These are phyloP conservation scores for Scelioninae gen. 2 DNA, from an alignment of 2,888 invertebrate species.

Conservation along the genomic window DNA sequence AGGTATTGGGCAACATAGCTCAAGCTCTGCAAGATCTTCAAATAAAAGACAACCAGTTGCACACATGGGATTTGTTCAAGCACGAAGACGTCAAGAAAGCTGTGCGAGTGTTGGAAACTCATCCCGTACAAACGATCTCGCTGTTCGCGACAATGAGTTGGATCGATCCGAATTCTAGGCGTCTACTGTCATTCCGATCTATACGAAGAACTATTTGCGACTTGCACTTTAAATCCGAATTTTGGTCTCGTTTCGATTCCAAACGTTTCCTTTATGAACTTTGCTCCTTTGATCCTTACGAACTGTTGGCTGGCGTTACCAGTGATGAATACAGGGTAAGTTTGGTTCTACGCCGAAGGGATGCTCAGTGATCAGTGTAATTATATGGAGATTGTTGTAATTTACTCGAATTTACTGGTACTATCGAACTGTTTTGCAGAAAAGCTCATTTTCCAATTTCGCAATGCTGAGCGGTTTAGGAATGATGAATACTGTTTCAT, in stretches of 20 bases:
- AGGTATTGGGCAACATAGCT: slow-evolving; percentile 63
- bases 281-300: slow-evolving; percentile 69
- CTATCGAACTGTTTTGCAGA: neutral
- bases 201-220: slow-evolving; percentile 64
- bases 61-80: slow-evolving; percentile 67
- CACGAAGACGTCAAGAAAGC: slow-evolving; percentile 67
- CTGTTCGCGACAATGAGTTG: slow-evolving; percentile 62
- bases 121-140: slow-evolving; percentile 68
- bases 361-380: slow-evolving; percentile 30
- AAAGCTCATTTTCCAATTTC: slow-evolving; percentile 9
- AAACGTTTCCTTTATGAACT: slow-evolving; percentile 65
- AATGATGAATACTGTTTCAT: neutral
- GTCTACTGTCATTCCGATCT: slow-evolving; percentile 55
- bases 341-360: slow-evolving; percentile 8
- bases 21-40: slow-evolving; percentile 60
- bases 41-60: slow-evolving; percentile 54
- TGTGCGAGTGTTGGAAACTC: slow-evolving; percentile 66
- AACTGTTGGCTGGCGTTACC: slow-evolving; percentile 66
- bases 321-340: slow-evolving; percentile 67
- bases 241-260: slow-evolving; percentile 64
- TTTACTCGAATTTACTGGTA: slow-evolving; percentile 22
- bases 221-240: slow-evolving; percentile 61
- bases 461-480: slow-evolving; percentile 2
- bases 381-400: slow-evolving; percentile 21
- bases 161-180: slow-evolving; percentile 50